Base-by-base conservation (phyloP, 2,888 invertebrate species). In the Aleiodes testaceus region DNA sequence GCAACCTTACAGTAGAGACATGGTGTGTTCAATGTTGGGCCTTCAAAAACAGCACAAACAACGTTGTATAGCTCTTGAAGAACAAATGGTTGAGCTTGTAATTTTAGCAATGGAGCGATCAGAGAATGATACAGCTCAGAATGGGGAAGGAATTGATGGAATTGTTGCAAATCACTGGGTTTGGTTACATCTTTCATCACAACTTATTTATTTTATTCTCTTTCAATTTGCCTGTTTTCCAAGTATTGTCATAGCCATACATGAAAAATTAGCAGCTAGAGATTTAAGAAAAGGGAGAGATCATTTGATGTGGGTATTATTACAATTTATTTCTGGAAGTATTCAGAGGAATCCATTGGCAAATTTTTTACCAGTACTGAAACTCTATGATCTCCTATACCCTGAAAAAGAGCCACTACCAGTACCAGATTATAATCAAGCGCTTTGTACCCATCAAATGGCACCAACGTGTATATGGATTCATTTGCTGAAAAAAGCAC, bases 231-330 rank as follows among this genome's bases (percentile, higher is more conserved):
- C 97, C 0, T 95, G 94, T 75, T 98, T 98, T 84, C 95, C 96
- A 42, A 96, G 95, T 82, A 95, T 98, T 83, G 96, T 98, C 0
- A 91, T 94, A 89, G 93, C 95, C 0, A 89, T 98, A 42, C 95
- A 97, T 85, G 94, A 95, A 72, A 96, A 95, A 89, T 92, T 96
- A 45, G 91, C 93, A 52, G 93, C 93, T 6, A 90, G 94, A 77
- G 95, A 96, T 82, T 89, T 97, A 84, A 91, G 94, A 73, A 95
- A 96, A 87, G 97, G 98, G 0, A 90, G 99, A 61, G 98, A 98
- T 88, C 97, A 99, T 82, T 89, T 99, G n/a, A 99, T 99, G 98
- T 99, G 99, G 98, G 95, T 97, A 18, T 89, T 99, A 16, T 89
- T 99, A 52, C 99, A 99, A 88, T 98, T 97, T 83, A 96, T 99